phyloP scores from a whole-genome alignment of 2,888 invertebrate genomes.

The Orchesellides sinensis region DNA sequence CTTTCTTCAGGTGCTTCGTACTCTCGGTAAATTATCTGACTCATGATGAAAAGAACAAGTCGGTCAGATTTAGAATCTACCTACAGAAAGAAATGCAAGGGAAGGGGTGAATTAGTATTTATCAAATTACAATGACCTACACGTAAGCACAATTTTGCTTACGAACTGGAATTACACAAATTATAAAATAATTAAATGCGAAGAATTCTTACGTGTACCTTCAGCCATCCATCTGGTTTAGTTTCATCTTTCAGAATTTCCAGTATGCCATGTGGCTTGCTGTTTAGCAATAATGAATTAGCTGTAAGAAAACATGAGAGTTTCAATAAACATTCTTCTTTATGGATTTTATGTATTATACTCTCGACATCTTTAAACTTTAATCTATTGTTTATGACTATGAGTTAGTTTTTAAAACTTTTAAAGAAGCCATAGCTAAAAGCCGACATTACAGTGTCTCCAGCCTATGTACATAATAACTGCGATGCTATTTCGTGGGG shows the following conservation, averaged over 20 bases:
- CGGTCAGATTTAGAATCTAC: conserved; percentile 75
- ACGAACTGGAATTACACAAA: background rate
- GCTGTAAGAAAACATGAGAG: conserved; percentile 7
- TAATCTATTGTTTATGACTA: no score
- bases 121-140: background rate
- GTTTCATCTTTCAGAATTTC: conserved; percentile 3
- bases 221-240: conserved; percentile 44
- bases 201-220: conserved; percentile 42
- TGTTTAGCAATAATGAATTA: conserved; percentile 1
- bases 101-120: background rate
- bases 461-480: no score
- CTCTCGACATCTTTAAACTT: no score
- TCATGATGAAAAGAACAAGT: conserved; percentile 75
- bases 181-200: background rate
- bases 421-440: no score
- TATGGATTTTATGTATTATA: no score
- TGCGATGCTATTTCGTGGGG: no score
- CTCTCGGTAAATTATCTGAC: conserved; percentile 76
- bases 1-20: conserved; percentile 75
- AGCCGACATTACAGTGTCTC: no score
- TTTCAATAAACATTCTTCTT: no score
- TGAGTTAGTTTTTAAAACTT: no score
- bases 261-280: background rate
- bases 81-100: conserved; percentile 63
- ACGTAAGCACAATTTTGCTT: background rate